Percentiles rank a stretch among this genome's conserved stretches.
Conservation (phyloP, 2,113 vertebrate genomes). For the Natator depressus region DNA sequence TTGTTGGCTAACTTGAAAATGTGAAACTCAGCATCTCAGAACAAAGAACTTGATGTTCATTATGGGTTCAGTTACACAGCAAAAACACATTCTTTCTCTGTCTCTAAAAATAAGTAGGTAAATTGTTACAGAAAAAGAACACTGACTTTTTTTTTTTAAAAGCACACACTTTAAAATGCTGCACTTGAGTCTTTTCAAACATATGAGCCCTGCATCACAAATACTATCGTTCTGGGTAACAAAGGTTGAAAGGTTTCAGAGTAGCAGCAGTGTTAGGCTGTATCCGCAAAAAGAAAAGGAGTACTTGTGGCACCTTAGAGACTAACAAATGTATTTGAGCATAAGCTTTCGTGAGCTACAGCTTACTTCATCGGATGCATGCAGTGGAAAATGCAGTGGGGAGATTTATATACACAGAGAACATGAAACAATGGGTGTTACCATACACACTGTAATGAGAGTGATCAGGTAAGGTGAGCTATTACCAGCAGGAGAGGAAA, state of each 20-base stretch:
- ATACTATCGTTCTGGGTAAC: neutral
- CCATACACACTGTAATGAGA: too few species aligned
- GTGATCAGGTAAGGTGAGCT: too few species aligned
- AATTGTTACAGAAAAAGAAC: neutral
- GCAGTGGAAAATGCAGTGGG: too few species aligned
- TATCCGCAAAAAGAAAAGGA: too few species aligned
- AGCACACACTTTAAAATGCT: neutral
- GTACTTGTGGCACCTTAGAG: too few species aligned
- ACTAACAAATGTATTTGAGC: too few species aligned
- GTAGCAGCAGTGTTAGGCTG: too few species aligned
- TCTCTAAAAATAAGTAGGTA: neutral
- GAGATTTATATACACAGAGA: too few species aligned
- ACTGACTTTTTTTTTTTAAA: neutral
- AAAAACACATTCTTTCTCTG: neutral
- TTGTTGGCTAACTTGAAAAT: conserved; percentile 68
- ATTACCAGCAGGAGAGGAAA: too few species aligned
- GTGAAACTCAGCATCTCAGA: conserved; percentile 63
- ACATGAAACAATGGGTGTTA: too few species aligned
- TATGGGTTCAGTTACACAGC: conserved; percentile 39
- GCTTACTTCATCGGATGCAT: too few species aligned
- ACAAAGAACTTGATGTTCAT: conserved; percentile 45
- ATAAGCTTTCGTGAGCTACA: too few species aligned
- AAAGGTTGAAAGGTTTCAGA: neutral
- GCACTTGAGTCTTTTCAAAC: neutral
- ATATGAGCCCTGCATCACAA: accelerated